These are phyloP conservation scores for Eurytoma californica DNA, from an alignment of 2,888 invertebrate species.

Conservation along the genomic window DNA sequence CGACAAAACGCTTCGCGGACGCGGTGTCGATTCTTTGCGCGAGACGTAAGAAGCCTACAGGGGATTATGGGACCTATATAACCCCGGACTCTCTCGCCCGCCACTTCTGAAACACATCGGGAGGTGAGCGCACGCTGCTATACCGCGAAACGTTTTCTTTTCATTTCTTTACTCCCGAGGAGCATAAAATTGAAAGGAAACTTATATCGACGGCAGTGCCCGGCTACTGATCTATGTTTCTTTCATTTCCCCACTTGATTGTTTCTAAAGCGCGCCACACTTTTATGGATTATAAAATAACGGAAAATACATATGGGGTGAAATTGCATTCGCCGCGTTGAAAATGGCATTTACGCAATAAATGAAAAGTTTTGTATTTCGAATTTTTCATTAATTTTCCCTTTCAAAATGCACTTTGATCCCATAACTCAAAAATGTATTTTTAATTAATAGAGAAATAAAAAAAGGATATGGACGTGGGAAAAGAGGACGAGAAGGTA, in stretches of 20 bases:
- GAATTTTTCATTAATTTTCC: not conserved
- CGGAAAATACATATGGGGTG: slow-evolving; percentile 8
- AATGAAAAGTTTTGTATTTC: not conserved
- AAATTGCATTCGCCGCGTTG: slow-evolving; percentile 6
- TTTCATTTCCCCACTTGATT: slow-evolving; percentile 32
- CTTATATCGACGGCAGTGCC: slow-evolving; percentile 14
- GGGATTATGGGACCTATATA: slow-evolving; percentile 64
- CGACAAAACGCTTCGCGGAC: slow-evolving; percentile 45
- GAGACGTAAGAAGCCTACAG: slow-evolving; percentile 56
- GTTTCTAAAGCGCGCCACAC: slow-evolving; percentile 22
- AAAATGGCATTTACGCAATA: not conserved
- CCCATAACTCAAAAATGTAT: too few relatives aligned
- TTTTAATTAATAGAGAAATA: too few relatives aligned
- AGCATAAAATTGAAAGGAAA: slow-evolving; percentile 70
- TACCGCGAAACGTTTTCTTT: slow-evolving; percentile 69
- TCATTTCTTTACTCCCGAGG: slow-evolving; percentile 70
- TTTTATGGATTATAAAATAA: slow-evolving; percentile 36
- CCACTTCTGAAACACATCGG: slow-evolving; percentile 64
- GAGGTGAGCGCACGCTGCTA: slow-evolving; percentile 61
- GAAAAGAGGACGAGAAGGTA: not conserved
- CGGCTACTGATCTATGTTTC: slow-evolving; percentile 35
- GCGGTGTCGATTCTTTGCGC: slow-evolving; percentile 58
- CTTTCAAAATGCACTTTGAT: too few relatives aligned
- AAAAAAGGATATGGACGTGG: not conserved
- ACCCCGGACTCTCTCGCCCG: slow-evolving; percentile 66